A percentile compares a stretch with the other conserved stretches of the same genome.
Conservation (phyloP, 2,888 invertebrate genomes). For the Thalpophila matura region DNA sequence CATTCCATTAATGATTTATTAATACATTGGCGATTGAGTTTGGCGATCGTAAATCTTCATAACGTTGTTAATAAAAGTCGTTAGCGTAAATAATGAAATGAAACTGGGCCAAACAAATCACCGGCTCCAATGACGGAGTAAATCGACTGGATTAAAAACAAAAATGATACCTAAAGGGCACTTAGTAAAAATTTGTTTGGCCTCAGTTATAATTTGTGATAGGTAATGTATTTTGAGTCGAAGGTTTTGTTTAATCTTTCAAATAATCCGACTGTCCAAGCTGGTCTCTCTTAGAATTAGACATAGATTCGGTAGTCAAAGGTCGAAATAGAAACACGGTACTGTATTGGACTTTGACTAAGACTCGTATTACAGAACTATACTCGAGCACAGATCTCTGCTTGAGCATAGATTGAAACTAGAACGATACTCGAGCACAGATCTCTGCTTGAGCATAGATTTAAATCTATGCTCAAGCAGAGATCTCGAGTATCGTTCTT, state of each 20-base stretch:
- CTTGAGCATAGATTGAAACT: too few species aligned
- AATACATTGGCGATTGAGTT: constrained; percentile 60
- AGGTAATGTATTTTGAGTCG: neutral
- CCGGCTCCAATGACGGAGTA: constrained; percentile 58
- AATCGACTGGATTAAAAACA: constrained; percentile 61
- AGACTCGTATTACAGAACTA: too few species aligned
- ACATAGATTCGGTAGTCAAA: too few species aligned
- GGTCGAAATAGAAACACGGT: too few species aligned
- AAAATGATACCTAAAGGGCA: constrained; percentile 33
- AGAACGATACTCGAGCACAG: too few species aligned
- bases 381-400: too few species aligned
- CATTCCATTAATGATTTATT: constrained; percentile 55
- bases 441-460: too few species aligned
- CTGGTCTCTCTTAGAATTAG: too few species aligned
- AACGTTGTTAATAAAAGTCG: constrained; percentile 71
- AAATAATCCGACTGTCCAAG: too few species aligned
- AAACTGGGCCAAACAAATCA: constrained; percentile 69
- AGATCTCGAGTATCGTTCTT: too few species aligned
- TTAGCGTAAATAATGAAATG: constrained; percentile 69
- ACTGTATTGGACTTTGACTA: too few species aligned
- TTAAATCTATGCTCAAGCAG: too few species aligned
- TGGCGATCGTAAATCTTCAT: constrained; percentile 66
- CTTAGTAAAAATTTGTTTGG: constrained; percentile 11
- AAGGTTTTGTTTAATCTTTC: neutral
- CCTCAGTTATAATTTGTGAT: neutral